Evolutionary conservation across 2,888 invertebrate genomes (phyloP).

Genomic region (Seira musarum): DNA sequence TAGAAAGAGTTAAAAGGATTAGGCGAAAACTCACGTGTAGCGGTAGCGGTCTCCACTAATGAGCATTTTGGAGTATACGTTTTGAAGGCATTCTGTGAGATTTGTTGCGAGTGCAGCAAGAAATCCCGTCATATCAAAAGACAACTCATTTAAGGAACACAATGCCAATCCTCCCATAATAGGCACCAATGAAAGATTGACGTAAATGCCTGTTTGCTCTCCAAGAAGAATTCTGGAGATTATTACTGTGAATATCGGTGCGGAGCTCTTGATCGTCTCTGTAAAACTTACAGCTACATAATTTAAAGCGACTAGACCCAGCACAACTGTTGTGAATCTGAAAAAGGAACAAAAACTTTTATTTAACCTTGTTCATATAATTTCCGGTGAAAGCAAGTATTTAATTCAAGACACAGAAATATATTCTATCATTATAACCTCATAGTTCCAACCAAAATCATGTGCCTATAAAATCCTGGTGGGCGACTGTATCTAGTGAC

Average conservation of each 20-base stretch:
- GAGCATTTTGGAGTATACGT: conserved; percentile 85
- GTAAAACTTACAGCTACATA: conserved; percentile 87
- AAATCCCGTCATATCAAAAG: conserved; percentile 82
- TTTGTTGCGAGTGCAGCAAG: conserved; percentile 85
- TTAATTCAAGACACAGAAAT: no score
- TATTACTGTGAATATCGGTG: conserved; percentile 84
- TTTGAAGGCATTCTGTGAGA: conserved; percentile 84
- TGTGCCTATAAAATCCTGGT: conserved; percentile 81
- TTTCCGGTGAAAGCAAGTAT: no score
- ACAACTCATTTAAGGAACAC: conserved; percentile 84
- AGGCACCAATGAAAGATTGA: conserved; percentile 82
- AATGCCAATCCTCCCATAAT: conserved; percentile 84
- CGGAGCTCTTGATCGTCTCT: conserved; percentile 86
- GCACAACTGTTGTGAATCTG: conserved; percentile 82
- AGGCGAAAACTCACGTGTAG: conserved; percentile 79
- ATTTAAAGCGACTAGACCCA: conserved; percentile 83
- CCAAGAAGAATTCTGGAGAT: conserved; percentile 76
- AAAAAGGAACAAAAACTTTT: conserved; percentile 63
- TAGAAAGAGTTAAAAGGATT: no score
- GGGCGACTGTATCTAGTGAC: conserved; percentile 77
- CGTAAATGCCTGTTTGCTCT: conserved; percentile 79
- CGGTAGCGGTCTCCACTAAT: conserved; percentile 83
- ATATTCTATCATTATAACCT: no score
- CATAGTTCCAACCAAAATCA: conserved; percentile 82
- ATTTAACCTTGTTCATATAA: no score